These are phyloP conservation scores for Drosophila albomicans DNA, from an alignment of 1,140 invertebrate species.

Conservation along the genomic window DNA sequence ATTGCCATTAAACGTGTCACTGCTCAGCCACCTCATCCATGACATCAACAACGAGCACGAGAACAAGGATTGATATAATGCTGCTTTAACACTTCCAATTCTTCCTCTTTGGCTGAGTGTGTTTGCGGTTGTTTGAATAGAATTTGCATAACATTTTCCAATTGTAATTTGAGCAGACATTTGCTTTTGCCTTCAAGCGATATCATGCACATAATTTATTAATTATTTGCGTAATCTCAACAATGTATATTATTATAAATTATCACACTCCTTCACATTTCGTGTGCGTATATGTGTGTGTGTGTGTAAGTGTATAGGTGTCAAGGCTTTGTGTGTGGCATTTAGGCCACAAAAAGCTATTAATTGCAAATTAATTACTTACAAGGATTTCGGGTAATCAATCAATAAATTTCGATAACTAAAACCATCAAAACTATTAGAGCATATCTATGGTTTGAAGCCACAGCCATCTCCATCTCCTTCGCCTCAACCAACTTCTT, in stretches of 20 bases:
- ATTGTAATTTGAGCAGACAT: neutral
- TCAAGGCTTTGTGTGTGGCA: constrained; percentile 19
- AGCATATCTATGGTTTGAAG: neutral
- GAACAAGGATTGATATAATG: constrained; percentile 25
- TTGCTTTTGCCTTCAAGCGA: constrained; percentile 1
- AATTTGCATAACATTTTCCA: constrained; percentile 50
- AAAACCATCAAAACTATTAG: constrained; percentile 5
- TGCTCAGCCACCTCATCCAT: constrained; percentile 19
- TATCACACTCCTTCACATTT: neutral
- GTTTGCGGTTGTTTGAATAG: constrained; percentile 37
- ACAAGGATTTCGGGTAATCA: constrained; percentile 17
- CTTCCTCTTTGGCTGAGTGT: constrained; percentile 10
- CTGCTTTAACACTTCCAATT: constrained; percentile 25
- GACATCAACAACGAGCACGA: no score
- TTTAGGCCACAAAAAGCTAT: constrained; percentile 9
- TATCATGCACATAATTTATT: constrained; percentile 26
- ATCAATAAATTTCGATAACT: constrained; percentile 35
- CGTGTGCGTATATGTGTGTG: neutral
- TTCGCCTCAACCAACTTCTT: neutral
- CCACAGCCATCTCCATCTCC: neutral
- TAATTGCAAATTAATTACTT: constrained; percentile 32
- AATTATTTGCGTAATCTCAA: constrained; percentile 43
- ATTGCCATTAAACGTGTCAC: constrained; percentile 59
- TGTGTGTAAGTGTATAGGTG: constrained; percentile 5
- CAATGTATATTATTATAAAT: constrained; percentile 21